Evolutionary conservation across 1,140 invertebrate genomes (phyloP).

Genomic region (Leguminivora glycinivorella): DNA sequence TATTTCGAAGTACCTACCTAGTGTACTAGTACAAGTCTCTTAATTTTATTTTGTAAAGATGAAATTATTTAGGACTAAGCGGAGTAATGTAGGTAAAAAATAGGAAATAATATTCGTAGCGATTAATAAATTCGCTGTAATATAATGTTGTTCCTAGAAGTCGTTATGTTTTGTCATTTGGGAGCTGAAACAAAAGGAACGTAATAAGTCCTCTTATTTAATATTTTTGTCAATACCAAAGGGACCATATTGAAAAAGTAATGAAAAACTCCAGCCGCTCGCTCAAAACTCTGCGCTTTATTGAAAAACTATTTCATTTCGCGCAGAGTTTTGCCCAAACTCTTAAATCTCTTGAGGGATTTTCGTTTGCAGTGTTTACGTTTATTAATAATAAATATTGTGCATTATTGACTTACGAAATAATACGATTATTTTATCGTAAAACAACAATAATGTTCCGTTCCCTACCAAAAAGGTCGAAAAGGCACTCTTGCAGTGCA

Average conservation of each 20-base stretch:
- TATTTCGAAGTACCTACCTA: no score
- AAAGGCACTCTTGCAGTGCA: no score
- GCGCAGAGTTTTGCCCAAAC: slow-evolving; percentile 23
- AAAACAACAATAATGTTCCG: no score
- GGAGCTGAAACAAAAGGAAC: not conserved
- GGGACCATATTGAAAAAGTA: slow-evolving; percentile 46
- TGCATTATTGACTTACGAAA: no score
- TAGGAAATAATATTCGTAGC: no score
- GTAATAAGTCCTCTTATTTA: slow-evolving; percentile 11
- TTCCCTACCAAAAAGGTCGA: no score
- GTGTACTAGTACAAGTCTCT: no score
- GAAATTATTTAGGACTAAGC: not conserved
- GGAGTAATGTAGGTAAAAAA: not conserved
- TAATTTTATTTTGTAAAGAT: no score
- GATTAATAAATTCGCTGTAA: not conserved
- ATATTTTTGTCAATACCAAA: slow-evolving; percentile 27
- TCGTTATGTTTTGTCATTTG: not conserved
- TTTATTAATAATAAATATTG: not conserved
- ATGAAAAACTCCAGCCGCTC: slow-evolving; percentile 39
- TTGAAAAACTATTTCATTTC: slow-evolving; percentile 51
- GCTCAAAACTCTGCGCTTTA: slow-evolving; percentile 42
- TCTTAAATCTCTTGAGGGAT: slow-evolving; percentile 24
- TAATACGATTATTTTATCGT: no score
- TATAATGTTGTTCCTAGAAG: not conserved
- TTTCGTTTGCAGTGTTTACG: slow-evolving; percentile 10